Conservation (phyloP, 2,888 invertebrate genomes). For the Cosmia pyralina region DNA sequence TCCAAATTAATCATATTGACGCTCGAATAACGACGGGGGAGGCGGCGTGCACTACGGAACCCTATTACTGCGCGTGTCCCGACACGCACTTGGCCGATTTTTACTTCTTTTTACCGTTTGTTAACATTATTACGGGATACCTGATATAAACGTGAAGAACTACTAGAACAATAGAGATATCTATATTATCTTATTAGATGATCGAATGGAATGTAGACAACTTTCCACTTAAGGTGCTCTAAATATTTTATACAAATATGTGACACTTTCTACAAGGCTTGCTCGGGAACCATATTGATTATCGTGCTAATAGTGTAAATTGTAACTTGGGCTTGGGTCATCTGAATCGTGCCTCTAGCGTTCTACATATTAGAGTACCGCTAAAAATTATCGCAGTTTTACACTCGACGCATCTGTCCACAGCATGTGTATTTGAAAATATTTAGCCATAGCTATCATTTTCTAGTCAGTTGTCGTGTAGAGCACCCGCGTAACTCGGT, state of each 20-base stretch:
- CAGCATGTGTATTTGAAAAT: slow-evolving; percentile 72
- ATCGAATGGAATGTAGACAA: slow-evolving; percentile 56
- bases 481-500: slow-evolving; percentile 71
- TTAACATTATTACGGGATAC: background rate
- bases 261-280: slow-evolving; percentile 84
- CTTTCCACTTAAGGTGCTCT: slow-evolving; percentile 67
- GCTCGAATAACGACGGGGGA: too few species aligned
- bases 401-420: slow-evolving; percentile 64
- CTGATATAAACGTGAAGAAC: background rate
- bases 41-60: too few species aligned
- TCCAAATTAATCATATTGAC: too few species aligned
- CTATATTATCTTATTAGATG: slow-evolving; percentile 26
- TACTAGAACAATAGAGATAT: background rate
- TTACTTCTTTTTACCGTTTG: background rate
- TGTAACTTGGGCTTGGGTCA: slow-evolving; percentile 79
- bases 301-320: slow-evolving; percentile 86
- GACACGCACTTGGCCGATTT: too few species aligned
- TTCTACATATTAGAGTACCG: slow-evolving; percentile 86
- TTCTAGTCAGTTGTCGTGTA: slow-evolving; percentile 76
- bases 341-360: slow-evolving; percentile 81
- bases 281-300: slow-evolving; percentile 78
- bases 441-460: slow-evolving; percentile 76
- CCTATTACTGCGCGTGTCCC: too few species aligned
- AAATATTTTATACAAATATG: slow-evolving; percentile 84
- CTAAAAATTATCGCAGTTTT: slow-evolving; percentile 88